Conservation (phyloP, 2,797 vertebrate species). For the Chelon auratus region DNA sequence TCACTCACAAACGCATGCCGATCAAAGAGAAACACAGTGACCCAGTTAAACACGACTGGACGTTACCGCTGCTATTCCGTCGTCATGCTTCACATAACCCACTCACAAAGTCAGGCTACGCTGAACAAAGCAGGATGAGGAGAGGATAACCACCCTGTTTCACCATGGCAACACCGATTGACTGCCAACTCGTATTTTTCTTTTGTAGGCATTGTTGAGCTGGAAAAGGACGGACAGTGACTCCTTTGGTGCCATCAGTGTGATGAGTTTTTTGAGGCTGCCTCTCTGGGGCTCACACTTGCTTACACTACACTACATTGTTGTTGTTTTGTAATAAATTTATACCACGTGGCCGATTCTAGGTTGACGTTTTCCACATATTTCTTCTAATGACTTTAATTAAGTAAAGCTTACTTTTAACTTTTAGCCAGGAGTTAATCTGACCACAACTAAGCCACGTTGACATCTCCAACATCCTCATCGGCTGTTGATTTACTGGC, state of each 20-base stretch:
- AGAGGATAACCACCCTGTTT: not conserved
- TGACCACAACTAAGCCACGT: slow-evolving; percentile 44
- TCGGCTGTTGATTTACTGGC: slow-evolving; percentile 41
- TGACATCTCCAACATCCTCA: slow-evolving; percentile 56
- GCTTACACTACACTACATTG: not conserved
- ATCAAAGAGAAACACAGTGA: slow-evolving; percentile 26
- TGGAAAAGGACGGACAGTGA: not conserved
- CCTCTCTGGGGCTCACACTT: not conserved
- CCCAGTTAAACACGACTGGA: slow-evolving; percentile 35
- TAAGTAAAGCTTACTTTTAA: no score
- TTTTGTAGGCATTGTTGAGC: not conserved
- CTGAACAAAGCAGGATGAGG: slow-evolving; percentile 36
- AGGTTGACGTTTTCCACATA: not conserved
- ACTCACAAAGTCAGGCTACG: slow-evolving; percentile 44
- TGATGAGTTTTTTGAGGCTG: no score
- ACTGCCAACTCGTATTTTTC: not conserved
- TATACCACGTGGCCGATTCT: no score
- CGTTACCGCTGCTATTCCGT: slow-evolving; percentile 20
- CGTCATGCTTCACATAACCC: slow-evolving; percentile 50
- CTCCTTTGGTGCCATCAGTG: not conserved
- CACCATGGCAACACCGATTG: slow-evolving; percentile 28
- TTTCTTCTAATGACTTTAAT: not conserved
- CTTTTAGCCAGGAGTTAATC: slow-evolving; percentile 24
- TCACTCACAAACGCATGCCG: slow-evolving; percentile 4
- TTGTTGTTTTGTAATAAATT: not conserved